These are phyloP conservation scores for Pangasianodon gigas DNA, from an alignment of 2,113 vertebrate genomes.

Conservation along the genomic window DNA sequence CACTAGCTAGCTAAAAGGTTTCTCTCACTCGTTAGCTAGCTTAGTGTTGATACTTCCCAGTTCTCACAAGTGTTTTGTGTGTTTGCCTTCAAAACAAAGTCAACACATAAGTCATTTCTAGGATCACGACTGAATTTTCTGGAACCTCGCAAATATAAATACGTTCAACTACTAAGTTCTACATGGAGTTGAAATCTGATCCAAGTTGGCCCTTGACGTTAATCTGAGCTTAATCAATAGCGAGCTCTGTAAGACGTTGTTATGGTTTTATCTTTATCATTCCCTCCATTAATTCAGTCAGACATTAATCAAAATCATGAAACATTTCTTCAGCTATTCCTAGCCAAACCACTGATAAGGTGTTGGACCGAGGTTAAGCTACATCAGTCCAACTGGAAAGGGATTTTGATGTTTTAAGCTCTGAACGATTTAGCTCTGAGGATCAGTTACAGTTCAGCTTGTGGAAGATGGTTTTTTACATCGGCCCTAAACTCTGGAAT, in stretches of 20 bases:
- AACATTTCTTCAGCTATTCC: not conserved
- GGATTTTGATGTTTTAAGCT: not conserved
- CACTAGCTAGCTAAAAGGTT: not conserved
- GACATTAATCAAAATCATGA: not conserved
- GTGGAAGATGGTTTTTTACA: not conserved
- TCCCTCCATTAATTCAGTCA: not conserved
- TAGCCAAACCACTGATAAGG: constrained; percentile 2
- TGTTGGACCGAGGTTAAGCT: not conserved
- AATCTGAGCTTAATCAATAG: not conserved
- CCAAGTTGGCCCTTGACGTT: not conserved
- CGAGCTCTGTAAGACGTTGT: not conserved
- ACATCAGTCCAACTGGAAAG: not conserved
- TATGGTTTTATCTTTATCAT: not conserved
- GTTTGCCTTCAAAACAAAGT: not conserved
- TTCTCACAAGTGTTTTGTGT: not conserved
- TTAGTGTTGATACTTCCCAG: not conserved
- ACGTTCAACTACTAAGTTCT: not conserved
- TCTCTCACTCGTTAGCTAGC: not conserved
- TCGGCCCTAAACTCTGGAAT: not conserved
- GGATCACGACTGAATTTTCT: not conserved
- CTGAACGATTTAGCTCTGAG: not conserved
- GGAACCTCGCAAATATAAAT: not conserved
- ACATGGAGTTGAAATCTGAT: not conserved
- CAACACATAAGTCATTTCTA: not conserved
- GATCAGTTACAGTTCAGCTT: not conserved